Evolutionary conservation across 2,888 invertebrate genomes (phyloP), one percentile per base, ranked within the genome.

Genomic region (Nyleta sp.): DNA sequence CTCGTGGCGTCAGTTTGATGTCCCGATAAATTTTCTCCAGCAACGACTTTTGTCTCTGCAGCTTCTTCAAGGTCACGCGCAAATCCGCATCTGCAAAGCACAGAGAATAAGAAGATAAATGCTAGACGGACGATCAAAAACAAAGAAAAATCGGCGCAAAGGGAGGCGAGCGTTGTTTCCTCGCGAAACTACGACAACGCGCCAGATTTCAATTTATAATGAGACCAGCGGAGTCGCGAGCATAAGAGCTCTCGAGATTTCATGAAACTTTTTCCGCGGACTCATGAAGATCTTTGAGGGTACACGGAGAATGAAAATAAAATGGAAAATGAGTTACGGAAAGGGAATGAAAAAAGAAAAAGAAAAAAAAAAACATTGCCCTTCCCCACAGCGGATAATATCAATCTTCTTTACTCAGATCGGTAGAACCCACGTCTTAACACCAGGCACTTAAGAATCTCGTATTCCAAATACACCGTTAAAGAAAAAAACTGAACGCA

Each of bases 1-100:
- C 95, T 87, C 95, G 94, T 2, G 95, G 95, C 17, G 94, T 95
- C 87, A 95, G 93, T 50, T 94, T 94, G 89, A 90, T 90, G 75
- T 90, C 90, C 28, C 86, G 88, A 72, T 85, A 88, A 57, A 84
- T 80, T 67, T 90, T 90, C 17, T 86, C 87, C 57, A 87, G 68
- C 5, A 87, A 55, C 1, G 85, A 83, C 42, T 88, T 90, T 65
- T 89, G 87, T 7, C 86, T 84, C 65, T 88, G 87, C 71, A 87
- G 74, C 40, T 86, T 86, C 55, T 86, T 86, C 78, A 85, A 82
- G 80, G 88, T 87, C 35, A 81, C 80, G 7, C 87, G 84, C 4
- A 86, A 68, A 74, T 88, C 87, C 2, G 86, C 78, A 50, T 82
- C 85, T 84, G 76, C 1, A 80, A 80, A 59, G 20, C 22, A 48